A percentile compares a stretch with the other conserved stretches of the same genome.
Conservation (phyloP, 2,113 vertebrate species). For the Ciconia stormi region DNA sequence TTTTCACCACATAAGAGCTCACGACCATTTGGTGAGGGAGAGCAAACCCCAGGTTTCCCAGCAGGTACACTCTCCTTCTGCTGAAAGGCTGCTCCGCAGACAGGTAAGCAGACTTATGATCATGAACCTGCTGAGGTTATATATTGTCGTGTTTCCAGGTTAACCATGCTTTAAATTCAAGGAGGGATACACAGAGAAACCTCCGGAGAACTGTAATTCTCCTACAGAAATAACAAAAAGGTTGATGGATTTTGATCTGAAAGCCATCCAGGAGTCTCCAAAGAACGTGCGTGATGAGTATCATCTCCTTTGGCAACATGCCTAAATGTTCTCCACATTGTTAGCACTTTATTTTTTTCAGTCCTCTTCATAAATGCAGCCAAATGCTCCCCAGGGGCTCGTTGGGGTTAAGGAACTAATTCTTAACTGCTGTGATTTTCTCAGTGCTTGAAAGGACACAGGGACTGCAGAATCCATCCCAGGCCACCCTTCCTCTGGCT, state of each 20-base stretch:
- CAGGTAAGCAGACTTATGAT: conserved; percentile 79
- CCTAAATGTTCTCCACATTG: conserved; percentile 24
- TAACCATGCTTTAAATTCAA: not conserved
- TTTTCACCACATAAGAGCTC: conserved; percentile 83
- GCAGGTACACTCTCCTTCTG: conserved; percentile 79
- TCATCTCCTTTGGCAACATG: conserved; percentile 37
- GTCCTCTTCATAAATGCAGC: conserved; percentile 29
- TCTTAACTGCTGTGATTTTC: conserved; percentile 42
- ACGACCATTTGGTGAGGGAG: conserved; percentile 72
- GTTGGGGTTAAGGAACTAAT: conserved; percentile 27
- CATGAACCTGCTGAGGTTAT: not conserved
- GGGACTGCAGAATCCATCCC: not conserved
- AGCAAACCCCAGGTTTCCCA: conserved; percentile 80
- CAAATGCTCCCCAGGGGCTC: conserved; percentile 27
- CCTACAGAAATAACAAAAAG: conserved; percentile 32
- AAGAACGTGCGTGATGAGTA: not conserved
- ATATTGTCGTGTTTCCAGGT: not conserved
- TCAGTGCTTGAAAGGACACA: conserved; percentile 4
- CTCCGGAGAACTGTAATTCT: conserved; percentile 13
- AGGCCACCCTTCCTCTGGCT: not conserved
- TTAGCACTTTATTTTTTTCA: conserved; percentile 33
- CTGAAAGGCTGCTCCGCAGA: conserved; percentile 89
- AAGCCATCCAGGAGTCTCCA: conserved; percentile 33
- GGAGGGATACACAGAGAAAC: not conserved
- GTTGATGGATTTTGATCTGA: conserved; percentile 40